Evolutionary conservation across 2,113 vertebrate species (phyloP), one percentile per base, ranked within the genome.

Genomic region (Nibea albiflora): DNA sequence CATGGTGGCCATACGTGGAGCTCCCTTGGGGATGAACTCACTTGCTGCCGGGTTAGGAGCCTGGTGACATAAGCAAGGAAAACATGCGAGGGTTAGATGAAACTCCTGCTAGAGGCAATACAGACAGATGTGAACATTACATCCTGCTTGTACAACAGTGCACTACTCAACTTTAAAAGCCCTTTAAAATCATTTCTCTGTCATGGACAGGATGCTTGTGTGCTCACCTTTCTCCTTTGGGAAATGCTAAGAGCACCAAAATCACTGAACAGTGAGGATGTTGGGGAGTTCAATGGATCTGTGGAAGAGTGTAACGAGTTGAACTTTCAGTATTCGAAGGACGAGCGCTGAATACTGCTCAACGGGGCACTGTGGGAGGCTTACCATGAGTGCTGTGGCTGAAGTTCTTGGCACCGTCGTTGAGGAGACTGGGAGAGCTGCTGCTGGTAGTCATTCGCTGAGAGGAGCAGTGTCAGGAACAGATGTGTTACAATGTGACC

Each of bases 381-480:
- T 96, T 94, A 99, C 98, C 98, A 80, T 98, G 98, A 94, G 96
- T 90, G 94, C 96, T 93, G 64, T 98, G 95, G 91, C 92, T 95
- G 60, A 89, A 99, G 88, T 96, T 96, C 96, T 99, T 99, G 96
- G 97, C 97, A 99, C 98, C 96, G 90, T 99, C 98, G 78, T 97
- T 99, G 76, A 98, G 95, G 94, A 99, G 97, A 95, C 98, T 99
- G 64, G 98, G 97, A 77, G 98, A 99, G 84, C 97, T 99, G 96
- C 96, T 99, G 96, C 98, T 99, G 94, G 96, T 99, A 90, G 97
- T 97, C 95, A 99, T 98, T 87, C 98, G 96, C 98, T 99, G 88
- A 57, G 95, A 89, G 93, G 90, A 77, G 79, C 39, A 80, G 76
- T 63, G 89, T 53, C 28, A 71, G 78, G 0, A 80, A 54, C 5